Evolutionary conservation across 2,113 vertebrate species (phyloP).

Genomic region (Engystomops pustulosus): DNA sequence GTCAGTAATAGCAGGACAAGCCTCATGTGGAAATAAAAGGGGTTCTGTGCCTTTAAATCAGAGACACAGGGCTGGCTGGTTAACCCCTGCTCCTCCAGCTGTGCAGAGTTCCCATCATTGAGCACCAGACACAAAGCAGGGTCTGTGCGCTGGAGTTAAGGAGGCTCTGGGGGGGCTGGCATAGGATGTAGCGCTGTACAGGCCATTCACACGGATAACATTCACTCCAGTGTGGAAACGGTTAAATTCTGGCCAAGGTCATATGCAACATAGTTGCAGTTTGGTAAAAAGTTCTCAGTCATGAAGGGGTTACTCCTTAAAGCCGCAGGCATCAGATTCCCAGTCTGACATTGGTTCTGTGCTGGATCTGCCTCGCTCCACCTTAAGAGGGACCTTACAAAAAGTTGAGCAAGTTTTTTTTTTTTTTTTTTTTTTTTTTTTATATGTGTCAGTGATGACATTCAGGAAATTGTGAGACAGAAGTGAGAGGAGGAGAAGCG

Average conservation of each 20-base stretch:
- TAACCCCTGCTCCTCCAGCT: neutral
- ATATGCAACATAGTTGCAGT: neutral
- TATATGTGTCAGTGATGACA: slow-evolving; percentile 24
- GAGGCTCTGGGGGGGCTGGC: neutral
- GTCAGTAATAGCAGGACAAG: too few relatives aligned
- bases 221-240: too few relatives aligned
- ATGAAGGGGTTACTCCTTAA: neutral
- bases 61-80: neutral
- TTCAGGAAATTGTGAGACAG: slow-evolving; percentile 39
- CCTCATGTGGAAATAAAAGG: neutral
- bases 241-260: neutral
- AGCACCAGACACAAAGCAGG: neutral
- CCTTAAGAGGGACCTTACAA: slow-evolving; percentile 15
- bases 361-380: neutral
- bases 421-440: slow-evolving; percentile 20
- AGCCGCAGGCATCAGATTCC: neutral
- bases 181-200: neutral
- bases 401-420: slow-evolving; percentile 5
- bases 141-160: slow-evolving; percentile 23
- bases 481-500: neutral
- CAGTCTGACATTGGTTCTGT: neutral
- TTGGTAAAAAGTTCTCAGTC: too few relatives aligned
- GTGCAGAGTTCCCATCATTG: neutral
- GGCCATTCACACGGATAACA: too few relatives aligned
- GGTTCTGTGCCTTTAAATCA: slow-evolving; percentile 35